phyloP scores from a whole-genome alignment of 2,113 vertebrate species.

The Arenaria interpres region DNA sequence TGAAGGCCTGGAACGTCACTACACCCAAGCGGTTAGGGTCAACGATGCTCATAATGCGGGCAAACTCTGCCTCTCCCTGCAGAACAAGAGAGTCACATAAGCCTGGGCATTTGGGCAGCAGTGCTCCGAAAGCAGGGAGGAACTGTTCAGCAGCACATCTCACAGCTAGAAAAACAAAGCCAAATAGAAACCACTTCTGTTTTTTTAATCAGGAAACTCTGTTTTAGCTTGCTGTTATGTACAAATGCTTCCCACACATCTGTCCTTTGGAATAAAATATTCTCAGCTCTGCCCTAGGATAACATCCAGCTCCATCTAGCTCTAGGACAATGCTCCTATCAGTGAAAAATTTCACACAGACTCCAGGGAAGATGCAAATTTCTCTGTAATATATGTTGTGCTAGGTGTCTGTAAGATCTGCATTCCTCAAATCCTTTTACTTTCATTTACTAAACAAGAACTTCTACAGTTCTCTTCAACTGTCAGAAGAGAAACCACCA shows the following conservation, averaged over 20 bases:
- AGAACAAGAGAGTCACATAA: constrained; percentile 48
- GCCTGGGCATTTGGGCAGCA: background rate
- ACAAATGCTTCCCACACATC: background rate
- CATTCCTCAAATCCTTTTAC: background rate
- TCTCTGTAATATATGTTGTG: background rate
- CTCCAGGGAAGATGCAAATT: background rate
- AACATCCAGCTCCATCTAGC: background rate
- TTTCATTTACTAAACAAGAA: background rate
- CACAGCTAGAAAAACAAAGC: constrained; percentile 13
- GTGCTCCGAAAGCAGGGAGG: background rate
- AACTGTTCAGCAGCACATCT: background rate
- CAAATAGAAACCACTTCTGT: background rate
- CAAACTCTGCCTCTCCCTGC: constrained; percentile 96
- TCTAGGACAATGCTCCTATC: background rate
- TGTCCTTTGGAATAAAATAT: background rate
- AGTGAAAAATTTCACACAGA: background rate
- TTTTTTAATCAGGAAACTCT: background rate
- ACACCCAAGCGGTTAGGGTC: constrained; percentile 95
- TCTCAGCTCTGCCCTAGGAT: background rate
- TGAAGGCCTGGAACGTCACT: constrained; percentile 98
- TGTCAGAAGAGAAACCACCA: background rate
- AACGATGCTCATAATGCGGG: constrained; percentile 98
- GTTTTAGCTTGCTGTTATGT: background rate
- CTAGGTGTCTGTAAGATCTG: background rate
- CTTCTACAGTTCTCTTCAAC: background rate